Evolutionary conservation across 1,140 invertebrate genomes (phyloP).

Genomic region (Sminthurinus signatus): DNA sequence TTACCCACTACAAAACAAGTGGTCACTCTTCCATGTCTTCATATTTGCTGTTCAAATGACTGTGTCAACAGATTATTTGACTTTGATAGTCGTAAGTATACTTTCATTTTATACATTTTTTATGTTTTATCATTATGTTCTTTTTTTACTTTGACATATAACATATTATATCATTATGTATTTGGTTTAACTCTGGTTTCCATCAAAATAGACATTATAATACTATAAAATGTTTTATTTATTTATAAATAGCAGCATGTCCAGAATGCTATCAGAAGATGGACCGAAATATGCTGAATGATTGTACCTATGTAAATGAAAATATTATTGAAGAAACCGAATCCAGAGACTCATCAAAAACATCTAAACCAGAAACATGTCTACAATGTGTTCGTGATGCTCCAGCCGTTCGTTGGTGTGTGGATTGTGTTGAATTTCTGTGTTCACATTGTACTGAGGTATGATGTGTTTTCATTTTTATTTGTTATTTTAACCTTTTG

Average conservation of each 20-base stretch:
- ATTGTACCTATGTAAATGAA: neutral
- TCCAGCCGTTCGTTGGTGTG: neutral
- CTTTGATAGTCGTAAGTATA: too few species aligned
- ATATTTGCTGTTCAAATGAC: conserved; percentile 6
- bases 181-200: too few species aligned
- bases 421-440: conserved; percentile 1
- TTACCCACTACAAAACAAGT: neutral
- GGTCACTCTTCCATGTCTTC: neutral
- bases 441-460: neutral
- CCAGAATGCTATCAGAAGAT: neutral
- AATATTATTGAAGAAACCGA: neutral
- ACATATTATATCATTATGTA: too few species aligned
- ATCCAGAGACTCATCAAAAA: neutral
- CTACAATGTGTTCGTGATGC: neutral
- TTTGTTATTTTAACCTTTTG: too few species aligned
- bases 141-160: too few species aligned
- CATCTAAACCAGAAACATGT: neutral
- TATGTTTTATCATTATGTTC: too few species aligned
- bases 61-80: neutral
- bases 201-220: too few species aligned
- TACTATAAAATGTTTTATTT: too few species aligned
- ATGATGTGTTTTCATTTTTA: too few species aligned
- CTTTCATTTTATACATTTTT: too few species aligned
- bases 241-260: too few species aligned
- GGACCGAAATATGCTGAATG: neutral